Percentiles rank a stretch among this genome's conserved stretches.
These are phyloP conservation scores for Platichthys flesus DNA, from an alignment of 2,113 vertebrate genomes.

Conservation along the genomic window DNA sequence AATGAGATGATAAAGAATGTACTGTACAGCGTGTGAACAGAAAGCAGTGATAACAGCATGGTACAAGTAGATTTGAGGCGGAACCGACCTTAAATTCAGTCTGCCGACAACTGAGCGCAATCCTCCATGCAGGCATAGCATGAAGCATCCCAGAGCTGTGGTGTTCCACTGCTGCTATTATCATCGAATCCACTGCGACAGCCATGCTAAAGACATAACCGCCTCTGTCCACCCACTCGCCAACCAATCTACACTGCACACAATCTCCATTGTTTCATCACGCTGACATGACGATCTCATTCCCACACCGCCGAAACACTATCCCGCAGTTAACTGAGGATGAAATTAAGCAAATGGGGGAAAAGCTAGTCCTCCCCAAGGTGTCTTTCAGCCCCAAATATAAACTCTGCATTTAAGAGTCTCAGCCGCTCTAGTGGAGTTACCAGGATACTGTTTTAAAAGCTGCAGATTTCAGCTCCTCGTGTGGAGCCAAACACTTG, in stretches of 20 bases:
- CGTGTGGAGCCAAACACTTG: constrained; percentile 35
- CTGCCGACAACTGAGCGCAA: constrained; percentile 13
- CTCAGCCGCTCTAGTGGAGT: neutral
- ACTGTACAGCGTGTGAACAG: too few relatives aligned
- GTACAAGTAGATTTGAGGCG: neutral
- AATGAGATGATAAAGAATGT: too few relatives aligned
- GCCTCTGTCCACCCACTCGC: constrained; percentile 59
- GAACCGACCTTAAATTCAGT: neutral
- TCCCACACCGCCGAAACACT: constrained; percentile 38
- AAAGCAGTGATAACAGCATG: too few relatives aligned
- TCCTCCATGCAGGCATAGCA: constrained; percentile 14
- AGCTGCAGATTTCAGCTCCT: constrained; percentile 37
- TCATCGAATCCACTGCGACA: constrained; percentile 23
- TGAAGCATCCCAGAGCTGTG: constrained; percentile 16
- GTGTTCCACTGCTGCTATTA: constrained; percentile 48
- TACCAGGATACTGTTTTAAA: constrained; percentile 30
- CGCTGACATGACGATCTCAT: constrained; percentile 48
- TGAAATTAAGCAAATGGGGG: constrained; percentile 39
- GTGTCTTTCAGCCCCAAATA: constrained; percentile 37
- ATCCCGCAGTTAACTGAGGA: constrained; percentile 38
- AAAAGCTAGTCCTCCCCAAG: constrained; percentile 24
- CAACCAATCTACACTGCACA: constrained; percentile 33
- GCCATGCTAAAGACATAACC: constrained; percentile 62
- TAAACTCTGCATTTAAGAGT: constrained; percentile 44
- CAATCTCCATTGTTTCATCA: constrained; percentile 63